Percentiles rank a stretch among this genome's conserved stretches.
phyloP scores from a whole-genome alignment of 2,113 vertebrate genomes.

The Macquaria ambigua region DNA sequence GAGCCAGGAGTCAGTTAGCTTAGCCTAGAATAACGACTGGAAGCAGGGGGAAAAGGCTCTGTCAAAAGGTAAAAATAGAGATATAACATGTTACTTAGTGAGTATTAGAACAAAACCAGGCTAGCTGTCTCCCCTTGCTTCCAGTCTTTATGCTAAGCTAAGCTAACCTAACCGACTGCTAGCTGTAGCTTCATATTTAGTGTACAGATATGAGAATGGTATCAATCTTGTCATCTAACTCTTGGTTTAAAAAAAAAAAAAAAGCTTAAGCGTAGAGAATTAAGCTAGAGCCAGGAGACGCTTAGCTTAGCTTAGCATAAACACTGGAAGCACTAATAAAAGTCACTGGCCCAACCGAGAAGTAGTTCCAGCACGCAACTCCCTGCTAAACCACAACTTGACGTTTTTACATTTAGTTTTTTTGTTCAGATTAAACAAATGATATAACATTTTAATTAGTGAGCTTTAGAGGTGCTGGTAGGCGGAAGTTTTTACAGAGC shows the following conservation, averaged over 20 bases:
- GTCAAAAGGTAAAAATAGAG: background rate
- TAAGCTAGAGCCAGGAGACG: too few relatives aligned
- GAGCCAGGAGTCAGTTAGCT: background rate
- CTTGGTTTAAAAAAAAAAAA: background rate
- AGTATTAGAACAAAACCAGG: background rate
- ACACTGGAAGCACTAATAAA: too few relatives aligned
- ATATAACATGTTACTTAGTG: background rate
- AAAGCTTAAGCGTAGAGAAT: too few relatives aligned
- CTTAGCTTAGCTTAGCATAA: too few relatives aligned
- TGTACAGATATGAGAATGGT: background rate
- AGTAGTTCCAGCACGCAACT: too few relatives aligned
- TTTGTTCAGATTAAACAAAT: too few relatives aligned
- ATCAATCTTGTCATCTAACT: background rate
- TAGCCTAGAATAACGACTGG: background rate
- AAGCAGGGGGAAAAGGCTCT: background rate
- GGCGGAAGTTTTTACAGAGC: background rate
- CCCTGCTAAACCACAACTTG: too few relatives aligned
- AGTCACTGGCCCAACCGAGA: too few relatives aligned
- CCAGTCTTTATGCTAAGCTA: background rate
- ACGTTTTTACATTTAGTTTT: too few relatives aligned
- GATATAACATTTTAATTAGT: too few relatives aligned
- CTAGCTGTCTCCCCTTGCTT: background rate
- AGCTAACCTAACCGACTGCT: background rate
- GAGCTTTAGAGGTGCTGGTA: too few relatives aligned
- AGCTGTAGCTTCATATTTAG: background rate